Conservation (phyloP, 2,113 vertebrate genomes). For the Seriola rivoliana region DNA sequence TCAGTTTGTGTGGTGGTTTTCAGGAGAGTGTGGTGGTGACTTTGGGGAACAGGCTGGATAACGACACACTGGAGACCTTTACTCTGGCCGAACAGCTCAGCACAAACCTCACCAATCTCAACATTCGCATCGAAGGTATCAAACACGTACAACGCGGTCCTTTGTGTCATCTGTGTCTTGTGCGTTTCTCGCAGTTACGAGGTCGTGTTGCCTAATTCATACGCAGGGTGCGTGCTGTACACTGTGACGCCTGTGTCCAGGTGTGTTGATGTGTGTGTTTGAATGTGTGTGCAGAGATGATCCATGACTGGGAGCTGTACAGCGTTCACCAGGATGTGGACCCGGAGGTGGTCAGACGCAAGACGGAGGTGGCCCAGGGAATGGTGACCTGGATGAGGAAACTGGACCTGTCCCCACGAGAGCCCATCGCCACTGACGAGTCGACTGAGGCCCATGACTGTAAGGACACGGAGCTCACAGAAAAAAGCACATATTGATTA, state of each 20-base stretch:
- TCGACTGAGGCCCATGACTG: constrained; percentile 86
- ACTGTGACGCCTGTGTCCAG: not conserved
- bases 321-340: constrained; percentile 88
- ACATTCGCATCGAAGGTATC: constrained; percentile 88
- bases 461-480: constrained; percentile 71
- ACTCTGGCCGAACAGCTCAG: constrained; percentile 85
- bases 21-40: constrained; percentile 86
- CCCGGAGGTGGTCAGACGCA: constrained; percentile 85
- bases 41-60: constrained; percentile 82
- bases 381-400: constrained; percentile 88
- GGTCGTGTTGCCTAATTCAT: not conserved
- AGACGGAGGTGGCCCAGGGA: constrained; percentile 79
- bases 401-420: constrained; percentile 84
- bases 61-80: constrained; percentile 84
- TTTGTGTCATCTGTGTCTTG: not conserved
- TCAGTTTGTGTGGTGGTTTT: constrained; percentile 67
- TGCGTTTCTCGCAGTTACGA: not conserved
- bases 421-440: constrained; percentile 86
- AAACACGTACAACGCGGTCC: not conserved
- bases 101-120: constrained; percentile 86
- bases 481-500: not conserved
- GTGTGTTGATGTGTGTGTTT: constrained; percentile 25
- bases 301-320: constrained; percentile 91
- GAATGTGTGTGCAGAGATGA: constrained; percentile 87
- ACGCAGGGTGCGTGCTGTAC: not conserved